Evolutionary conservation across 2,888 invertebrate species (phyloP).

Genomic region (Polymixis flavicincta): DNA sequence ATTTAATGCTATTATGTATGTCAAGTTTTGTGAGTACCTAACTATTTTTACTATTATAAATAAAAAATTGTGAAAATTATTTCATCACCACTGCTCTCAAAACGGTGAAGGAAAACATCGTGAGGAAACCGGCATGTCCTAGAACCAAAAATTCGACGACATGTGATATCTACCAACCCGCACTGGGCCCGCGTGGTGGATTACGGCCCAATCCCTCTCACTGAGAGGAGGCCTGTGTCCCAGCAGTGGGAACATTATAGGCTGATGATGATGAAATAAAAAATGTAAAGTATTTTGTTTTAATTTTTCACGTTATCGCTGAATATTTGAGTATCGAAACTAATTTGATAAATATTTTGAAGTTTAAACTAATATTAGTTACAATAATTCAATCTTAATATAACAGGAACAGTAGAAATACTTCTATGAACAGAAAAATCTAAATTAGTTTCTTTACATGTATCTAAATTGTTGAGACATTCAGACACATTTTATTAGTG

Average conservation of each 20-base stretch:
- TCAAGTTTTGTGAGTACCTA: conserved; percentile 12
- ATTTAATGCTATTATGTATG: background rate
- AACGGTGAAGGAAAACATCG: no score
- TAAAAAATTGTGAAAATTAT: no score
- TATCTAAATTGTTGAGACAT: background rate
- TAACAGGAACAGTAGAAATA: background rate
- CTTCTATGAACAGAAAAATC: background rate
- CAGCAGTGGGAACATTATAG: no score
- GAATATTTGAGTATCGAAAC: conserved; percentile 3
- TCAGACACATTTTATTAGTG: background rate
- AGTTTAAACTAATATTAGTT: background rate
- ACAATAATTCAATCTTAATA: background rate
- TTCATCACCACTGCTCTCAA: no score
- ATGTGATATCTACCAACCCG: no score
- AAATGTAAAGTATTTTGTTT: background rate
- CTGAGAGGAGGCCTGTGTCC: no score
- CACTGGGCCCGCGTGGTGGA: no score
- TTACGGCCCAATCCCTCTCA: no score
- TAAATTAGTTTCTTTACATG: background rate
- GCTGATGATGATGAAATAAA: no score
- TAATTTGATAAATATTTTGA: background rate
- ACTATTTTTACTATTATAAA: conserved; percentile 1
- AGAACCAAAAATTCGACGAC: no score
- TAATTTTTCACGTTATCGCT: background rate
- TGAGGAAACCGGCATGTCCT: no score